Evolutionary conservation across 2,888 invertebrate genomes (phyloP).

Genomic region (Sarcophaga caerulescens): DNA sequence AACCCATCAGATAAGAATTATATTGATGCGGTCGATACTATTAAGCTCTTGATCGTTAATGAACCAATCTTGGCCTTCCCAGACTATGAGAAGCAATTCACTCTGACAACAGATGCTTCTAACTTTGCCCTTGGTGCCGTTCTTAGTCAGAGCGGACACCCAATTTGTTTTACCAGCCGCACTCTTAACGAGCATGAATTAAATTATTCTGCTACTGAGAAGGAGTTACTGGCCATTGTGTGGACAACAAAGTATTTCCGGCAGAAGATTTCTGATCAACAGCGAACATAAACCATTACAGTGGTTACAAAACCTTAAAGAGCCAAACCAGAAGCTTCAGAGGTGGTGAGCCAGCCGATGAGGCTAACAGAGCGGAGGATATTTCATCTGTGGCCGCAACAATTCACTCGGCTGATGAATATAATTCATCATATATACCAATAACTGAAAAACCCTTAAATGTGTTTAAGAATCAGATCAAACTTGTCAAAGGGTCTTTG

Average conservation of each 20-base stretch:
- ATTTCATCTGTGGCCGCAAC: slow-evolving; percentile 5
- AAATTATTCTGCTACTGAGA: neutral
- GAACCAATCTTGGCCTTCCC: too few relatives aligned
- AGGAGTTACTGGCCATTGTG: too few relatives aligned
- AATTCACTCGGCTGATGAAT: neutral
- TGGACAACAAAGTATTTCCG: too few relatives aligned
- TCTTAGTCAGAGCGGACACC: neutral
- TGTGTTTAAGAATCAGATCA: too few relatives aligned
- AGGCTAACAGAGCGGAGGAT: too few relatives aligned
- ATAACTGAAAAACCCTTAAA: too few relatives aligned
- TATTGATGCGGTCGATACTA: neutral
- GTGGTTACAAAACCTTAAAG: neutral
- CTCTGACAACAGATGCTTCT: neutral
- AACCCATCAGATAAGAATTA: neutral
- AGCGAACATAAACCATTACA: neutral
- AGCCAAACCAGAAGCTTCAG: neutral
- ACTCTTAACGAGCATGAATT: neutral
- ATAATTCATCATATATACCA: too few relatives aligned
- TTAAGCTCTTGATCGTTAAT: neutral
- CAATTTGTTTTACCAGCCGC: neutral
- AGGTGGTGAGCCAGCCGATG: neutral
- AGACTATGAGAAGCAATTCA: neutral
- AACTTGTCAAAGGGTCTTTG: too few relatives aligned
- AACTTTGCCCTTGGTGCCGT: neutral
- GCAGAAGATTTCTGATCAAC: too few relatives aligned